These are phyloP conservation scores for Ochotona curzoniae DNA, from an alignment of 2,113 vertebrate species.

Conservation along the genomic window DNA sequence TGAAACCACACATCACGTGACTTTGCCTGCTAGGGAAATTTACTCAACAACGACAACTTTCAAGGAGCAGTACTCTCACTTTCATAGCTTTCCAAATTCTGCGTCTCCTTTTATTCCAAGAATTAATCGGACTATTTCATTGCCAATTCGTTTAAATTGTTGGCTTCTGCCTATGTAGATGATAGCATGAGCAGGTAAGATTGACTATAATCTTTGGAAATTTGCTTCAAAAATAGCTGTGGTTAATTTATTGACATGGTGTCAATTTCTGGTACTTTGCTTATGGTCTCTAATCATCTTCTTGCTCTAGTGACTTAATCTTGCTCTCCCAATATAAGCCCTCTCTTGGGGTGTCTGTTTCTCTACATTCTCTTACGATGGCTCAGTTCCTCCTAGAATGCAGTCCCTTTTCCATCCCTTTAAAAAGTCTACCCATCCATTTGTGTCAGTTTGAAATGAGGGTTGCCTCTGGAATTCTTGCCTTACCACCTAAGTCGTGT, in stretches of 20 bases:
- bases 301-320: not conserved
- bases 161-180: not conserved
- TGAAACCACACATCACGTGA: not conserved
- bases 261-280: constrained; percentile 4
- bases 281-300: not conserved
- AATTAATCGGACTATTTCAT: not conserved
- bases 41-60: not conserved
- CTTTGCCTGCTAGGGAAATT: not conserved
- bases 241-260: not conserved
- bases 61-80: not conserved
- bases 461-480: not conserved
- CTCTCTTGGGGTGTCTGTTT: not conserved
- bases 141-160: not conserved
- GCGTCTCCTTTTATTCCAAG: not conserved
- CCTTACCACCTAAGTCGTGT: constrained; percentile 10
- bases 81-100: not conserved
- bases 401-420: not conserved
- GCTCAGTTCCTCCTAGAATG: not conserved
- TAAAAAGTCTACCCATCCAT: not conserved
- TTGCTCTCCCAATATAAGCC: not conserved
- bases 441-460: not conserved
- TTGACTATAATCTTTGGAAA: not conserved
- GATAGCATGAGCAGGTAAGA: not conserved
- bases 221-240: constrained; percentile 6
- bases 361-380: not conserved